Conservation (phyloP, 2,888 invertebrate species). For the Mythimna lalbum region DNA sequence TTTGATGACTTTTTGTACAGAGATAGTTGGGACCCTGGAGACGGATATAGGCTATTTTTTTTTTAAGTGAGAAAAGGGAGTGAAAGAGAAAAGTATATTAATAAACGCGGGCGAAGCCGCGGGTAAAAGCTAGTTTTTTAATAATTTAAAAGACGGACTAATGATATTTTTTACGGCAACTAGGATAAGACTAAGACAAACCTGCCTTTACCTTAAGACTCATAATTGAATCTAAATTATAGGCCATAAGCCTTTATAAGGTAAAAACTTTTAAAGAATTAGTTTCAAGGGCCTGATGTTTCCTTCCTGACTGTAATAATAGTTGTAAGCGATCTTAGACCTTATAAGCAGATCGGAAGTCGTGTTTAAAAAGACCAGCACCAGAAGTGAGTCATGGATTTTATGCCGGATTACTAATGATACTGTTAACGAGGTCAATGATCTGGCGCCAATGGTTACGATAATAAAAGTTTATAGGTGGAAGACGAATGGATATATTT, state of each 20-base stretch:
- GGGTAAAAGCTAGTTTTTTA: too few relatives aligned
- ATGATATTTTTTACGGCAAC: too few relatives aligned
- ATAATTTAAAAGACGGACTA: too few relatives aligned
- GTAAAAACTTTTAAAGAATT: conserved; percentile 7
- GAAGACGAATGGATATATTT: background rate
- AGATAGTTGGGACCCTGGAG: too few relatives aligned
- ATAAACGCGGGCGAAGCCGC: too few relatives aligned
- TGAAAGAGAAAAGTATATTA: too few relatives aligned
- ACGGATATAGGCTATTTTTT: too few relatives aligned
- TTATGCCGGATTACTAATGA: conserved; percentile 49
- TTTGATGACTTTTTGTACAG: too few relatives aligned
- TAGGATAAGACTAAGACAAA: too few relatives aligned
- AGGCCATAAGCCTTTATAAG: conserved; percentile 1
- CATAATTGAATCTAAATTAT: conserved; percentile 6
- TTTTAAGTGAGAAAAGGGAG: too few relatives aligned
- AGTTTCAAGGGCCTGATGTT: background rate
- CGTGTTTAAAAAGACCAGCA: conserved; percentile 23
- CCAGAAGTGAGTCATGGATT: conserved; percentile 43
- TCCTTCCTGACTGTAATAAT: conserved; percentile 15
- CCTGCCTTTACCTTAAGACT: background rate
- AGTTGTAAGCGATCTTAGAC: conserved; percentile 10
- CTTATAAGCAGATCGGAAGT: conserved; percentile 41
- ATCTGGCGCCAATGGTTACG: conserved; percentile 1
- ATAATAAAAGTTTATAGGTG: background rate
- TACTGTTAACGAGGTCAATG: conserved; percentile 43